Base-by-base conservation (phyloP, 2,113 vertebrate species). In the Carettochelys insculpta region DNA sequence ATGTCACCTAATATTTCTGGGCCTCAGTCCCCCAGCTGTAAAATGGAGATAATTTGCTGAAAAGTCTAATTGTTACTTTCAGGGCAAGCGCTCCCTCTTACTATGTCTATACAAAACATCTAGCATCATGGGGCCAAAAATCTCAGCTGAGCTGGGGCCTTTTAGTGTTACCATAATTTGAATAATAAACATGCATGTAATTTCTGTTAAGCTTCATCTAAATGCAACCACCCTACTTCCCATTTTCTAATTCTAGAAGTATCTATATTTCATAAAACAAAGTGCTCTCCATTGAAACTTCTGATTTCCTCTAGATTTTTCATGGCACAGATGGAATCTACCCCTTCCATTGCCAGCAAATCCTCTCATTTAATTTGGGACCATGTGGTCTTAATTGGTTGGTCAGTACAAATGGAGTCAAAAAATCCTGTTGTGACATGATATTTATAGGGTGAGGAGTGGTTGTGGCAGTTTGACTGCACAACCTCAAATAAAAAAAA, bases 401-500 rank as follows among this genome's bases (percentile, higher is more conserved):
- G 68, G 79, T 85, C 73, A 77, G 27, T 41, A 65, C 65, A 0
- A 1, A 52, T 3, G 76, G 38, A 83, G 73, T 3, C 19, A 92
- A 92, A 92, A 75, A 5, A 48, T 16, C 48, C 65, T 87, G 38
- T 22, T 61, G 34, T 65, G 90, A 43, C 89, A 94, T n/a, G n/a
- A n/a, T n/a, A n/a, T n/a, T n/a, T n/a, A n/a, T n/a, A n/a, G n/a
- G n/a, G n/a, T n/a, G n/a, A n/a, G n/a, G n/a, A n/a, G n/a, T n/a
- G n/a, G n/a, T n/a, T n/a, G n/a, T n/a, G n/a, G n/a, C n/a, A n/a
- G n/a, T n/a, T n/a, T n/a, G n/a, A n/a, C n/a, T n/a, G n/a, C n/a
- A n/a, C n/a, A n/a, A 68, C 17, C n/a, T 73, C 87, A 68, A 53
- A 93, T 41, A 92, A 94, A 96, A 71, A 2, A 80, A 78, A 2